phyloP scores from a whole-genome alignment of 2,797 vertebrate species.

The Miichthys miiuy region DNA sequence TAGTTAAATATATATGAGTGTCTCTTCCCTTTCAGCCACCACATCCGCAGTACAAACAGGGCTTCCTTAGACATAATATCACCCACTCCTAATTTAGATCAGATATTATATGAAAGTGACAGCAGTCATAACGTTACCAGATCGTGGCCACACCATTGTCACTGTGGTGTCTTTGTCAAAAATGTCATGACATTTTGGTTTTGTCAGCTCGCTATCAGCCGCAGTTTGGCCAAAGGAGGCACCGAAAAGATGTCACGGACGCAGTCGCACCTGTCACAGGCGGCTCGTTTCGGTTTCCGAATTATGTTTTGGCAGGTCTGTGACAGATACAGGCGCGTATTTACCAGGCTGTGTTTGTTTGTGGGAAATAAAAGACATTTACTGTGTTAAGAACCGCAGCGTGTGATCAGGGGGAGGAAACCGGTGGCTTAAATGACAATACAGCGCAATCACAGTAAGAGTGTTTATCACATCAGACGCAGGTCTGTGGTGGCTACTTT shows the following conservation, averaged over 20 bases:
- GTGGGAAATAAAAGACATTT: background rate
- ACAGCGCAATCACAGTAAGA: background rate
- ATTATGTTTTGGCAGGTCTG: background rate
- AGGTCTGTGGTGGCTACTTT: background rate
- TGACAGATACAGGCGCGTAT: background rate
- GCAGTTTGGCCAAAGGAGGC: background rate
- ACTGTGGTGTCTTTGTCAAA: background rate
- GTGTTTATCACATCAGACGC: too few species aligned
- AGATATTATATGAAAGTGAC: slow-evolving; percentile 8
- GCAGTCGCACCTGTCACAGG: background rate
- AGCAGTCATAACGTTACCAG: slow-evolving; percentile 1
- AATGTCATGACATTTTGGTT: slow-evolving; percentile 48
- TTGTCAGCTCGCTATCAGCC: background rate
- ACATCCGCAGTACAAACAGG: background rate
- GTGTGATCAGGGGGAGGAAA: background rate
- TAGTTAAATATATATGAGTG: background rate
- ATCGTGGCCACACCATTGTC: slow-evolving; percentile 2
- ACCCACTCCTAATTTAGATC: background rate
- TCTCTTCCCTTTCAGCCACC: background rate
- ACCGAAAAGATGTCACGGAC: background rate
- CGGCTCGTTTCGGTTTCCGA: too few species aligned
- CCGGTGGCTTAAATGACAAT: too few species aligned
- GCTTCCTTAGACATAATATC: background rate
- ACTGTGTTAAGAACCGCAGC: background rate
- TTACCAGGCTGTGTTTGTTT: background rate